A percentile compares a stretch with the other conserved stretches of the same genome.
These are phyloP conservation scores for Marronus borbonicus DNA, from an alignment of 2,888 invertebrate genomes.

Conservation along the genomic window DNA sequence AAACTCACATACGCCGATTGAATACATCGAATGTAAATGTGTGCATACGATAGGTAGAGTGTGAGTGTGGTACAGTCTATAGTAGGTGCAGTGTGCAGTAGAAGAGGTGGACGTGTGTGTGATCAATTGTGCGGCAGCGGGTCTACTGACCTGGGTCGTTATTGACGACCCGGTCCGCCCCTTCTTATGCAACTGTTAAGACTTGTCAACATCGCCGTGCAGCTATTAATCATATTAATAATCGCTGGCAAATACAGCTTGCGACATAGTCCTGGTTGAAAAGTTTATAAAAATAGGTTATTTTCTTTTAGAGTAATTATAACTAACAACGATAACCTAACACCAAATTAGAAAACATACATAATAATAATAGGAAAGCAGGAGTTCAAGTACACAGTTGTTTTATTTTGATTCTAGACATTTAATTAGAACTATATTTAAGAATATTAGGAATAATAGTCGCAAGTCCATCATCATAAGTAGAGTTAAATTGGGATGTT, in stretches of 20 bases:
- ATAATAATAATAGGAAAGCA: neutral
- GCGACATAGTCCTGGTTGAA: neutral
- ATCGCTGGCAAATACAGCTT: slow-evolving; percentile 27
- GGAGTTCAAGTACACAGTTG: no score
- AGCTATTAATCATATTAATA: slow-evolving; percentile 56
- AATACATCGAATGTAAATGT: slow-evolving; percentile 27
- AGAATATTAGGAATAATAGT: no score
- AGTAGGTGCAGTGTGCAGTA: slow-evolving; percentile 32
- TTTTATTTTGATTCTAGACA: no score
- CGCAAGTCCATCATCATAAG: no score
- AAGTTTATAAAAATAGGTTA: slow-evolving; percentile 3
- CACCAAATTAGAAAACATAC: neutral
- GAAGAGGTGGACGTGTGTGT: slow-evolving; percentile 59
- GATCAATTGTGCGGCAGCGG: slow-evolving; percentile 65
- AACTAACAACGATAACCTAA: no score
- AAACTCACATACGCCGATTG: slow-evolving; percentile 33
- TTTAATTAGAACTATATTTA: no score
- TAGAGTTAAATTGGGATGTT: no score
- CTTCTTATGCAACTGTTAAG: slow-evolving; percentile 65
- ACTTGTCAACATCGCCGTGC: slow-evolving; percentile 63
- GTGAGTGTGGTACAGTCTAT: slow-evolving; percentile 9
- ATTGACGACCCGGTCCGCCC: slow-evolving; percentile 64
- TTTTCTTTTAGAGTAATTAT: neutral
- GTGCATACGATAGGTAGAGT: neutral
- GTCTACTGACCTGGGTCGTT: slow-evolving; percentile 66